Base-by-base conservation (phyloP, 2,888 invertebrate species). In the Caenorhabditis afra region DNA sequence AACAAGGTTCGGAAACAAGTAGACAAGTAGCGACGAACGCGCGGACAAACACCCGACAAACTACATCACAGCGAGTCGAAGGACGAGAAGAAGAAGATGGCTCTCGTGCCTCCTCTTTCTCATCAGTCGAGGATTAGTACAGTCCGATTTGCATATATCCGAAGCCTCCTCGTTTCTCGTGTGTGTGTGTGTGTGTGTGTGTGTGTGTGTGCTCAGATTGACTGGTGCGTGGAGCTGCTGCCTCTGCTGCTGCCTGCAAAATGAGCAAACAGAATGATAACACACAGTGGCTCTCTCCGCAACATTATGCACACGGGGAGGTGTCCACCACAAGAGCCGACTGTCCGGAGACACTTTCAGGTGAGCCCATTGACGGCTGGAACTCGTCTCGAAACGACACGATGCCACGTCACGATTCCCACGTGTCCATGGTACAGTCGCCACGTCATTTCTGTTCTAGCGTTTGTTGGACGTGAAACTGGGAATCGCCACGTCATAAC, bases 161-260 rank as follows among this genome's bases (percentile, higher is more conserved):
- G 16, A 29, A 29, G 22, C 44, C 18, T 16, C 14, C 44, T 35
- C 23, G 37, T 50, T 16, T 39, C 39, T 62, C 57, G 20, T 73
- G 73, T n/a, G n/a, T n/a, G n/a, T n/a, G n/a, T n/a, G n/a, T n/a
- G n/a, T n/a, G n/a, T n/a, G n/a, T n/a, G n/a, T n/a, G n/a, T n/a
- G n/a, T n/a, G n/a, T n/a, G n/a, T n/a, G n/a, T 73, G 73, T 73
- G 73, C 73, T 73, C 73, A 73, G 73, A 73, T 73, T 73, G 73
- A 73, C 64, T 73, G 73, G 49, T 20, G 44, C 45, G 58, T 44
- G 44, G 58, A 23, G 22, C 10, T 12, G 52, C 29, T 8, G n/a
- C 14, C 11, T 20, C 57, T 16, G 57, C 7, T 18, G 16, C 37
- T 71, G 71, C 52, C 66, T 67, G 66, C 41, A 61, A 68, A 55